Percentiles rank a stretch among this genome's conserved stretches.
Evolutionary conservation across 2,888 invertebrate genomes (phyloP).

Genomic region (Mesochorus sp.): DNA sequence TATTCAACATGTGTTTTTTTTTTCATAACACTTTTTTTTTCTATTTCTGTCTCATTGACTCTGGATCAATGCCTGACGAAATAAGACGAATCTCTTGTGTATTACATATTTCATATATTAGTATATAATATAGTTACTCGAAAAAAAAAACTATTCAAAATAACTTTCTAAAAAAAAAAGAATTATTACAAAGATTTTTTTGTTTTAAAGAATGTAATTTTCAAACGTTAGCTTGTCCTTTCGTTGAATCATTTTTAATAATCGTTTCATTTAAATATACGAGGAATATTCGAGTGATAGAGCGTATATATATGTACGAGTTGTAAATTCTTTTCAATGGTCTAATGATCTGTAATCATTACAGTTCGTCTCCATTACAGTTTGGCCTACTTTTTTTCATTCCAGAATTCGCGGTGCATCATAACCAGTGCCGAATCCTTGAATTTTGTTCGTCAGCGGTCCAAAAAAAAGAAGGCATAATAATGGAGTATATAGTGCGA

Average conservation of each 20-base stretch:
- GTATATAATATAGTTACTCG: background rate
- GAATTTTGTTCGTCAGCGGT: no score
- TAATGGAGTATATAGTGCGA: constrained; percentile 29
- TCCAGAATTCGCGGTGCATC: no score
- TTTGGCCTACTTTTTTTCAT: no score
- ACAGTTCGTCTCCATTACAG: no score
- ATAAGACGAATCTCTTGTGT: constrained; percentile 16
- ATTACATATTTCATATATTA: constrained; percentile 13
- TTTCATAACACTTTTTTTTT: constrained; percentile 16
- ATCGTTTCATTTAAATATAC: no score
- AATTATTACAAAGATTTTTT: background rate
- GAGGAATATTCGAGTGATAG: no score
- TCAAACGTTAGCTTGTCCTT: no score
- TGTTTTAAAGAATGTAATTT: background rate
- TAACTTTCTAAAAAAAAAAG: constrained; percentile 4
- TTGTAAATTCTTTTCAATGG: no score
- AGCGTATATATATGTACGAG: no score
- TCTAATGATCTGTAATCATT: no score
- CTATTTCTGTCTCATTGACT: constrained; percentile 31
- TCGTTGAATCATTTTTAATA: no score
- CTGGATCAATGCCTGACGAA: constrained; percentile 18
- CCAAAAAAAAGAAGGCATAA: background rate
- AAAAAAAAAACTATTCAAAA: background rate
- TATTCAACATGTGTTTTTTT: constrained; percentile 45
- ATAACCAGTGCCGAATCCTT: no score